Conservation (phyloP, 2,797 vertebrate species). For the Gambusia yucatana region DNA sequence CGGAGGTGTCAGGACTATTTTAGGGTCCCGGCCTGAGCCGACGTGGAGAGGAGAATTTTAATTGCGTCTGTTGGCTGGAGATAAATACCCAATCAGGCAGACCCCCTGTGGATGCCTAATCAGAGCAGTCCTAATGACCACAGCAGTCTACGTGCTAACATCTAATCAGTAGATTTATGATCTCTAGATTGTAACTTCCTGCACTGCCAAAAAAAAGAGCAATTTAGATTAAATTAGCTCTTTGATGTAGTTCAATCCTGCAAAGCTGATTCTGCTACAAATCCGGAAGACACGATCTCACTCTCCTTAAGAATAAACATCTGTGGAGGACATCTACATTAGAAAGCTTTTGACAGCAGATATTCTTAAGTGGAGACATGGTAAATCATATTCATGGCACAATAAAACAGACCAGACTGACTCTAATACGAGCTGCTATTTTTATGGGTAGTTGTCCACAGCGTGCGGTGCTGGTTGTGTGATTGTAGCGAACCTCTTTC, state of each 20-base stretch:
- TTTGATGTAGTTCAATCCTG: slow-evolving; percentile 43
- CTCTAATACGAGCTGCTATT: slow-evolving; percentile 38
- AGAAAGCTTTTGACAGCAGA: slow-evolving; percentile 5
- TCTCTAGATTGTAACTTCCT: slow-evolving; percentile 56
- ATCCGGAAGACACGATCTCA: slow-evolving; percentile 17
- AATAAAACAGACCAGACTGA: slow-evolving; percentile 22
- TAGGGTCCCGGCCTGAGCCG: slow-evolving; percentile 57
- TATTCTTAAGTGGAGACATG: slow-evolving; percentile 14
- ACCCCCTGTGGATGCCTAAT: slow-evolving; percentile 75
- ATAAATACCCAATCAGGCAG: slow-evolving; percentile 81
- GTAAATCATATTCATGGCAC: slow-evolving; percentile 14
- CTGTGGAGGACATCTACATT: neutral
- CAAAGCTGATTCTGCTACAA: slow-evolving; percentile 33
- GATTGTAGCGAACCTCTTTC: slow-evolving; percentile 53
- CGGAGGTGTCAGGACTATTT: slow-evolving; percentile 48
- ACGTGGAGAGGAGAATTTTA: slow-evolving; percentile 79
- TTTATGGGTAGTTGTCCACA: slow-evolving; percentile 46
- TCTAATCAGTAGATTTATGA: slow-evolving; percentile 66
- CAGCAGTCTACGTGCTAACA: slow-evolving; percentile 68
- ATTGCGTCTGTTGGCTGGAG: slow-evolving; percentile 80
- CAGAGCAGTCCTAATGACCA: slow-evolving; percentile 77
- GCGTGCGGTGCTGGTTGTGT: slow-evolving; percentile 56
- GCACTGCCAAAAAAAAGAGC: slow-evolving; percentile 33
- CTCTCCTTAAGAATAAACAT: neutral
- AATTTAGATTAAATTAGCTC: slow-evolving; percentile 36